Conservation (phyloP, 2,797 vertebrate species). For the Ctenopoma multispine region DNA sequence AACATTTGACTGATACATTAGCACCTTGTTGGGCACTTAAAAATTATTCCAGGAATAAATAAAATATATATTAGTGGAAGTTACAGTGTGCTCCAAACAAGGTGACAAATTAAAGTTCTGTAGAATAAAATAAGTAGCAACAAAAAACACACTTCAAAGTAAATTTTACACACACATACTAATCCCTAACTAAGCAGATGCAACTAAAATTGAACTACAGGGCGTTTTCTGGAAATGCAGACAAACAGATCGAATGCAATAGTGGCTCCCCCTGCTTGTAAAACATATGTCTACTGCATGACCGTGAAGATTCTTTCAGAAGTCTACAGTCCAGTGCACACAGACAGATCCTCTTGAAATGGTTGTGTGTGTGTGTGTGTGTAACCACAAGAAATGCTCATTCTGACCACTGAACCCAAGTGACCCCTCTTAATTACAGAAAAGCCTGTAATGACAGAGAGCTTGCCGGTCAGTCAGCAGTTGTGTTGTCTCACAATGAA, state of each 20-base stretch:
- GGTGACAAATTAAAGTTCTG: too few species aligned
- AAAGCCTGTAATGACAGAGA: conserved; percentile 52
- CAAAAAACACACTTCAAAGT: too few species aligned
- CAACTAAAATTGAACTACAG: background rate
- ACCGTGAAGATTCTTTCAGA: too few species aligned
- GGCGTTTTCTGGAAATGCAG: conserved; percentile 5
- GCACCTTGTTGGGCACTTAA: too few species aligned
- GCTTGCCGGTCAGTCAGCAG: conserved; percentile 9
- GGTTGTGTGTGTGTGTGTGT: too few species aligned
- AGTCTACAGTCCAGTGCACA: background rate
- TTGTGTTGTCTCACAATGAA: conserved; percentile 19
- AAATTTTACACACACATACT: background rate
- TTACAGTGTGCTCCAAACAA: too few species aligned
- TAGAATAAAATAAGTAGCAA: background rate
- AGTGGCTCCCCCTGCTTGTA: conserved; percentile 62
- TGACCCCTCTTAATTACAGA: conserved; percentile 66
- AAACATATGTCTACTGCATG: too few species aligned
- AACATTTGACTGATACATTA: too few species aligned
- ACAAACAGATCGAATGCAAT: background rate
- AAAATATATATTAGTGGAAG: too few species aligned
- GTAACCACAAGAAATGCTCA: conserved; percentile 29
- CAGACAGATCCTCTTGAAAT: background rate
- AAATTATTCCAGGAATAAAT: background rate
- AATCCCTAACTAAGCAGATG: background rate
- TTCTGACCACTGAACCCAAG: conserved; percentile 58